Percentiles rank a stretch among this genome's conserved stretches.
phyloP scores from a whole-genome alignment of 2,888 invertebrate species.

The Heliconius ismenius region DNA sequence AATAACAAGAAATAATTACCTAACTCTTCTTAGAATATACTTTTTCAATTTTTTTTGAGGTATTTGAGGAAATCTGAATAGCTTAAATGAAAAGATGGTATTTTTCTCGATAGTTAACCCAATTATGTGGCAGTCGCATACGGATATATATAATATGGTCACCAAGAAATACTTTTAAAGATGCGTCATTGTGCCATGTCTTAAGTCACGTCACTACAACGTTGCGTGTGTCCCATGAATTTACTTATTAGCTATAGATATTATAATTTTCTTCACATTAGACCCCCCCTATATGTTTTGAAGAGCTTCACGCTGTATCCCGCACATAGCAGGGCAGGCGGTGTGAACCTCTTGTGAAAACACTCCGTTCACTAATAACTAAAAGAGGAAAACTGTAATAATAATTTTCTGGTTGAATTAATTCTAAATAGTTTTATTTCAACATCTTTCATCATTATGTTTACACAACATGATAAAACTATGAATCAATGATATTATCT shows the following conservation, averaged over 20 bases:
- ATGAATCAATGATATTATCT: neutral
- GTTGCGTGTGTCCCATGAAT: neutral
- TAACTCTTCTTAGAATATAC: neutral
- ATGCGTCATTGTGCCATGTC: neutral
- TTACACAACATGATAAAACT: conserved; percentile 2
- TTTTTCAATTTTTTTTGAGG: neutral
- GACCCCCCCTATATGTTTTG: neutral
- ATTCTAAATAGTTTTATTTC: neutral
- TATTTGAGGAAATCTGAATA: neutral
- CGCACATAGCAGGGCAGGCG: neutral
- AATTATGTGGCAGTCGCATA: neutral
- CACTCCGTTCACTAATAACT: neutral
- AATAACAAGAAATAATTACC: conserved; percentile 4
- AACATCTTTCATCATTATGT: conserved; percentile 7
- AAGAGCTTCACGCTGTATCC: neutral
- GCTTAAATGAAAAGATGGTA: neutral
- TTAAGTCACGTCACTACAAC: neutral
- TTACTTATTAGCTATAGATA: neutral
- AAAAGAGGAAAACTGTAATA: neutral
- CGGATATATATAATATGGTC: conserved; percentile 5
- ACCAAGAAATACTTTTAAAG: neutral
- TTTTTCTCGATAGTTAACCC: conserved; percentile 1
- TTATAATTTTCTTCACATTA: neutral
- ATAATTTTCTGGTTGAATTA: conserved; percentile 1
- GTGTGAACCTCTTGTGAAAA: neutral